Evolutionary conservation across 2,888 invertebrate species (phyloP).

Genomic region (Mystacides longicornis): DNA sequence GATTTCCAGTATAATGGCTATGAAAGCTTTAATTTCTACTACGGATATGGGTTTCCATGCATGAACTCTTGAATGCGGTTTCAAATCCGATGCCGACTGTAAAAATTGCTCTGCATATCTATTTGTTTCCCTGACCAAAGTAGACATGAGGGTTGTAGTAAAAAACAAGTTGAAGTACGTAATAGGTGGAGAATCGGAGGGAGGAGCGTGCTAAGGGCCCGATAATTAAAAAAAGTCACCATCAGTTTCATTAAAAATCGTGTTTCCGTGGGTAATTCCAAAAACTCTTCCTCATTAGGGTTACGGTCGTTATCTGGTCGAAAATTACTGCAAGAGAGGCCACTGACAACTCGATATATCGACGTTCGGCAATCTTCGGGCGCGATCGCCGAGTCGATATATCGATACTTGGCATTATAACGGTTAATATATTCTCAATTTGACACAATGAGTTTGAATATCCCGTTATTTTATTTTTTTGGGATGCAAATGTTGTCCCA

Average conservation of each 20-base stretch:
- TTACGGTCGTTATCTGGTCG: too few relatives aligned
- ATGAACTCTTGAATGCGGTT: neutral
- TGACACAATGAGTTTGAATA: too few relatives aligned
- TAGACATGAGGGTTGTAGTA: neutral
- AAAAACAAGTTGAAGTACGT: neutral
- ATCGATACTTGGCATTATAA: too few relatives aligned
- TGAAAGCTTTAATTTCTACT: neutral
- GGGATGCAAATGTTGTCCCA: too few relatives aligned
- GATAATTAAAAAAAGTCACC: neutral
- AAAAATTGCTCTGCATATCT: neutral
- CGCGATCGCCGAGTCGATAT: too few relatives aligned
- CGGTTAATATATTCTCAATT: too few relatives aligned
- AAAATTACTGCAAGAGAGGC: too few relatives aligned
- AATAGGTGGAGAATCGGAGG: neutral
- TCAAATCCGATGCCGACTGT: neutral
- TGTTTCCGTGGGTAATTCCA: neutral
- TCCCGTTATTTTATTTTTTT: too few relatives aligned
- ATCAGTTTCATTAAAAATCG: neutral
- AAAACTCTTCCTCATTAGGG: too few relatives aligned
- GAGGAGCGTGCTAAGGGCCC: neutral
- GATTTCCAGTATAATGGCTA: slow-evolving; percentile 21
- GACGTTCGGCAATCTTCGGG: too few relatives aligned
- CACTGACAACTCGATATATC: too few relatives aligned
- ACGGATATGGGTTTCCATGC: neutral
- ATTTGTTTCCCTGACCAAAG: neutral